phyloP scores from a whole-genome alignment of 92 coral and sea anemone genomes.

The Pocillopora meandrina region DNA sequence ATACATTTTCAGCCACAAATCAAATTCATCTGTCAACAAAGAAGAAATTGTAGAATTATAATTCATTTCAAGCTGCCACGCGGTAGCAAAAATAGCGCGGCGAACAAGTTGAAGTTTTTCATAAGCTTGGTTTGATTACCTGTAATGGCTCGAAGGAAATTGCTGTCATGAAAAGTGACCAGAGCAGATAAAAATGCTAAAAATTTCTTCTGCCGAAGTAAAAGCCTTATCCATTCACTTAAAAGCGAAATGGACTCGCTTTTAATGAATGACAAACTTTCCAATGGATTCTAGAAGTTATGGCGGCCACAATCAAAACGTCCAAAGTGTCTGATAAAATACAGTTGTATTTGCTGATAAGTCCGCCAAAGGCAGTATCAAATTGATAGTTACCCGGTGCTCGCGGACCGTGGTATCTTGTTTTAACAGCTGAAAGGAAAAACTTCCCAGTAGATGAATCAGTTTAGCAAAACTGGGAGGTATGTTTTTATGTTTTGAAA shows the following conservation, averaged over 20 bases:
- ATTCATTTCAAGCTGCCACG: not conserved
- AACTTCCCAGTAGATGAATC: not conserved
- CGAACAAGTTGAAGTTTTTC: not conserved
- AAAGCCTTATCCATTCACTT: not conserved
- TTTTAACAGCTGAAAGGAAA: slow-evolving; percentile 31
- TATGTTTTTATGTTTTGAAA: not conserved
- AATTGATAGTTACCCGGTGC: slow-evolving; percentile 10
- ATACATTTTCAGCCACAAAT: not conserved
- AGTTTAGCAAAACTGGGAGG: not conserved
- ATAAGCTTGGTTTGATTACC: not conserved
- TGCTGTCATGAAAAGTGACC: not conserved
- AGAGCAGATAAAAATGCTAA: not conserved
- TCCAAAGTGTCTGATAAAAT: not conserved
- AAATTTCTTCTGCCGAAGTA: not conserved
- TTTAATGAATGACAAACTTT: not conserved
- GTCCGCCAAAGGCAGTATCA: slow-evolving; percentile 5
- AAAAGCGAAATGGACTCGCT: not conserved
- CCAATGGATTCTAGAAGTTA: not conserved
- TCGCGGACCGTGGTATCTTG: slow-evolving; percentile 25
- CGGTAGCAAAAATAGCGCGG: not conserved
- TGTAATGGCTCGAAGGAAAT: not conserved
- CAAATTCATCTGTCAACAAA: slow-evolving; percentile 6
- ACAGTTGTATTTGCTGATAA: slow-evolving; percentile 12
- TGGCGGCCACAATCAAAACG: not conserved
- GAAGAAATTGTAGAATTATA: too few species aligned